These are phyloP conservation scores for Eucidaris tribuloides DNA, from an alignment of 35 echinoderm and acorn worm genomes.

Conservation along the genomic window DNA sequence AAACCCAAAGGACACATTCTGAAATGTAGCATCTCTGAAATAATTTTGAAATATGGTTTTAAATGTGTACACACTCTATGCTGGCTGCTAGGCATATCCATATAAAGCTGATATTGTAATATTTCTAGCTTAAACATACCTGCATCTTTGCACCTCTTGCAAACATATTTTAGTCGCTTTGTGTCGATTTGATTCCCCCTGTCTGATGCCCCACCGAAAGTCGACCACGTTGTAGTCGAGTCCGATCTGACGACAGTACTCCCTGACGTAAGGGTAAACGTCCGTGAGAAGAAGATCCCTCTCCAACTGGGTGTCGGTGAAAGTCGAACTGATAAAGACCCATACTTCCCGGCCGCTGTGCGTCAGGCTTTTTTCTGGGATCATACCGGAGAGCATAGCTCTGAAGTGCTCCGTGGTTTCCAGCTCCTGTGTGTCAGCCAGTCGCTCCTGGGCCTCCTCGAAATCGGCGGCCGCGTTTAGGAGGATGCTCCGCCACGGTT, in stretches of 20 bases:
- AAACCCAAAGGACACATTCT: too few species aligned
- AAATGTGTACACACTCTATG: too few species aligned
- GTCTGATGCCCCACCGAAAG: constrained; percentile 85
- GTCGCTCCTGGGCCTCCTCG: constrained; percentile 21
- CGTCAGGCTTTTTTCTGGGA: constrained; percentile 37
- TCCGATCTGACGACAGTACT: constrained; percentile 68
- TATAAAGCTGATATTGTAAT: too few species aligned
- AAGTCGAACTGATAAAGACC: constrained; percentile 97
- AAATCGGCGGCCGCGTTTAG: constrained; percentile 45
- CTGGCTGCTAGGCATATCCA: too few species aligned
- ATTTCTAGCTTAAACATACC: constrained; percentile 27
- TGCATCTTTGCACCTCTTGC: constrained; percentile 87
- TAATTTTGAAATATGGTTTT: too few species aligned
- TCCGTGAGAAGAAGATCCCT: constrained; percentile 80
- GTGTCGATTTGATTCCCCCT: constrained; percentile 60
- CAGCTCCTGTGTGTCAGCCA: background rate
- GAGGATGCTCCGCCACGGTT: constrained; percentile 77
- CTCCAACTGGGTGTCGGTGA: constrained; percentile 84
- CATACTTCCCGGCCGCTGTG: constrained; percentile 56
- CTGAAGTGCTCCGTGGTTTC: constrained; percentile 41
- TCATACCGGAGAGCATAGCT: constrained; percentile 44
- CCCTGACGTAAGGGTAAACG: constrained; percentile 79
- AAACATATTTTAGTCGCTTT: constrained; percentile 78
- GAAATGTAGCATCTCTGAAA: too few species aligned
- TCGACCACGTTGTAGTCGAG: constrained; percentile 83